Base-by-base conservation (phyloP, 2,113 vertebrate species). In the Cebidichthys violaceus region DNA sequence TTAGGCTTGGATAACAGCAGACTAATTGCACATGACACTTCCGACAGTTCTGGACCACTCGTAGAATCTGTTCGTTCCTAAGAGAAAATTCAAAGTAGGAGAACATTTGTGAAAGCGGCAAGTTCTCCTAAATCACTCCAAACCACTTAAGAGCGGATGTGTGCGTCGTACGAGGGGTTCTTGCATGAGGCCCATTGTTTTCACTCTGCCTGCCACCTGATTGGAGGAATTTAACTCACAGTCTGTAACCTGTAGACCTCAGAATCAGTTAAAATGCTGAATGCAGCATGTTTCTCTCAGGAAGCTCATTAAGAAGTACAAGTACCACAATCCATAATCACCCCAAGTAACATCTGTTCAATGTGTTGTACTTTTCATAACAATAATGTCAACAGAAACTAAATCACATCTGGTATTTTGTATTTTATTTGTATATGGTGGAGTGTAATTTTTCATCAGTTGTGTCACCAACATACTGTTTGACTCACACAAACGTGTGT, bases 231-330 rank as follows among this genome's bases (percentile, higher is more conserved):
- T 67, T 2, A 43, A 24, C 35, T 43, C 65, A 3, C 8, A 6
- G 35, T 27, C 50, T 14, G 3, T 18, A 43, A 29, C 15, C 55
- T 60, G 24, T 14, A 72, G 17, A 57, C 33, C n/a, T 71, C 69
- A 47, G 33, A 57, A 20, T 47, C 69, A 33, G 41, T 50, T 50
- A 18, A 50, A 52, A 31, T 39, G 31, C 41, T 41, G 54, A 60
- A 27, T 35, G 4, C 29, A 59, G 39, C 39, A 9, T n/a, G 31
- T 60, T 60, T 24, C 17, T 41, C 13, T 43, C 54, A 24, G 39
- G 61, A 60, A 66, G 50, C 59, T 65, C 59, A 71, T 71, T 62
- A 70, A 39, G 24, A 17, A 64, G 45, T 43, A 70, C n/a, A 62
- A 64, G 68, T 9, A 13, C 11, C 22, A 24, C 27, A 20, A n/a